These are phyloP conservation scores for Dolomedes plantarius DNA, from an alignment of 2,888 invertebrate genomes.

Conservation along the genomic window DNA sequence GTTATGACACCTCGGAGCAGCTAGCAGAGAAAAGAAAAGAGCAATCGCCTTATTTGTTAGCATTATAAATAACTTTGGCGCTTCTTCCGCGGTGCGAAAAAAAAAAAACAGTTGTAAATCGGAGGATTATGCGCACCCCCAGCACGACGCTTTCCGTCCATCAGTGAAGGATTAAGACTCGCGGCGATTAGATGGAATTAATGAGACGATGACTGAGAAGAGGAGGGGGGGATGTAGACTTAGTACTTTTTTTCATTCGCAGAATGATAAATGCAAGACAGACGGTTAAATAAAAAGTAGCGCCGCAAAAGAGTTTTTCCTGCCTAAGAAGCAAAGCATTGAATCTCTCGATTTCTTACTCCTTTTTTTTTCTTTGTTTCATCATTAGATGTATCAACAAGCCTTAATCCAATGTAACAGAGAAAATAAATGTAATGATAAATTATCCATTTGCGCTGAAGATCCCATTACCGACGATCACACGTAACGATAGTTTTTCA, in stretches of 20 bases:
- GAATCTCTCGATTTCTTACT: no score
- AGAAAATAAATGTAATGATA: background rate
- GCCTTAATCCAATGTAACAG: background rate
- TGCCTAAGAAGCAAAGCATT: no score
- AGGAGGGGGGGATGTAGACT: background rate
- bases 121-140: slow-evolving; percentile 58
- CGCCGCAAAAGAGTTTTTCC: no score
- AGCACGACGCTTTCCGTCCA: slow-evolving; percentile 38
- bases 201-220: slow-evolving; percentile 18
- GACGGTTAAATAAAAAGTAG: background rate
- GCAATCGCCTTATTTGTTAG: slow-evolving; percentile 8
- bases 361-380: background rate
- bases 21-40: background rate
- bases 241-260: slow-evolving; percentile 21
- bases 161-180: slow-evolving; percentile 61
- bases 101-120: slow-evolving; percentile 49
- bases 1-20: slow-evolving; percentile 53
- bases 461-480: no score
- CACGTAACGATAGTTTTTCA: no score
- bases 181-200: slow-evolving; percentile 55
- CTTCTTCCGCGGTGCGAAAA: slow-evolving; percentile 1
- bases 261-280: slow-evolving; percentile 14
- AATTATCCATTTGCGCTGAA: background rate
- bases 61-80: slow-evolving; percentile 49
- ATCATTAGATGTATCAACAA: background rate